A percentile compares a stretch with the other conserved stretches of the same genome.
These are phyloP conservation scores for Trilocha varians DNA, from an alignment of 2,888 invertebrate species.

Conservation along the genomic window DNA sequence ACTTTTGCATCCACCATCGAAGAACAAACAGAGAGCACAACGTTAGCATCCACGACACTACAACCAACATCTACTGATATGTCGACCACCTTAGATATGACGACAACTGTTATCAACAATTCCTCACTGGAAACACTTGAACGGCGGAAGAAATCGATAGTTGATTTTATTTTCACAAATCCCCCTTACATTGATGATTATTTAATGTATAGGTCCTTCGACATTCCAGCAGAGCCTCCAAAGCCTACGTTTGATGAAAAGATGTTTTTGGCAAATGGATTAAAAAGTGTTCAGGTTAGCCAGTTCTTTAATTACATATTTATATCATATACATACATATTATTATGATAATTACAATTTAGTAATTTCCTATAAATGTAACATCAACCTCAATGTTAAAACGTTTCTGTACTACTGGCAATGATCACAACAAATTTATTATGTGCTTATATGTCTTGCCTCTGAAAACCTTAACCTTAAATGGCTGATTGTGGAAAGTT, in stretches of 20 bases:
- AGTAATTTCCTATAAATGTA: conserved; percentile 10
- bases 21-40: conserved; percentile 1
- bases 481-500: too few relatives aligned
- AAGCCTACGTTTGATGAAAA: conserved; percentile 31
- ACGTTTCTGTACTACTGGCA: too few relatives aligned
- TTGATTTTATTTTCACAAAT: conserved; percentile 55
- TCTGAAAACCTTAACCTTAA: too few relatives aligned
- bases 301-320: too few relatives aligned
- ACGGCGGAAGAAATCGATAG: conserved; percentile 54
- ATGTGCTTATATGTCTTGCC: too few relatives aligned
- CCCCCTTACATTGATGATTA: conserved; percentile 54
- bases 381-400: too few relatives aligned
- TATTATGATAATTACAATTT: too few relatives aligned
- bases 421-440: too few relatives aligned
- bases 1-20: conserved; percentile 1
- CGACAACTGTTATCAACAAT: conserved; percentile 20
- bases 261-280: conserved; percentile 58
- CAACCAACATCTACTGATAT: conserved; percentile 10
- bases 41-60: not conserved
- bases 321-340: too few relatives aligned
- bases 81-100: conserved; percentile 18
- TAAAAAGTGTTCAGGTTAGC: conserved; percentile 58
- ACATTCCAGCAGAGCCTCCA: conserved; percentile 36
- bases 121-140: conserved; percentile 45
- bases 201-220: conserved; percentile 48